These are phyloP conservation scores for Tragopan temminckii DNA, from an alignment of 2,797 vertebrate genomes.

Conservation along the genomic window DNA sequence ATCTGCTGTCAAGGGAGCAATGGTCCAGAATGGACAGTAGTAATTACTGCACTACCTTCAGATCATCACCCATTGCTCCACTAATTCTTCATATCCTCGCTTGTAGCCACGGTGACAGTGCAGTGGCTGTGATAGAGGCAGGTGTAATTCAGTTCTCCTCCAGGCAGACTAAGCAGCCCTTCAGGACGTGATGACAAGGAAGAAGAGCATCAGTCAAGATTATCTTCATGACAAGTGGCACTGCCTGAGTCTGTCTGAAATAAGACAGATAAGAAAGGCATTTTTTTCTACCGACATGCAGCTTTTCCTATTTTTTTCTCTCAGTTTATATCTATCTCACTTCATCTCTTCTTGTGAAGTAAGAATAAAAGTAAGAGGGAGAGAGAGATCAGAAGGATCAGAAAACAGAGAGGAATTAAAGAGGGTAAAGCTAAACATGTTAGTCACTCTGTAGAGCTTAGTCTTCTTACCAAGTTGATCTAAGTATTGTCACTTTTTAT, in stretches of 20 bases:
- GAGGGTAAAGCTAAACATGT: neutral
- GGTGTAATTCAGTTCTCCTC: neutral
- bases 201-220: neutral
- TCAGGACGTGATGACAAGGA: neutral
- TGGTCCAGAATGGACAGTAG: neutral
- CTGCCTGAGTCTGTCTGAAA: neutral
- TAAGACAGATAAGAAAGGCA: neutral
- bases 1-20: neutral
- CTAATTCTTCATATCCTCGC: neutral
- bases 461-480: neutral
- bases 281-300: fast-evolving
- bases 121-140: fast-evolving
- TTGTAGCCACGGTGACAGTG: no score
- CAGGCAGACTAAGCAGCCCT: neutral
- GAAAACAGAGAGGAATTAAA: neutral
- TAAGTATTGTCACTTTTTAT: neutral
- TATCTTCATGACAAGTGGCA: neutral
- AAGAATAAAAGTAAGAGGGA: neutral
- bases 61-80: fast-evolving
- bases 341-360: neutral
- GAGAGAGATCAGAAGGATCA: neutral
- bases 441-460: neutral
- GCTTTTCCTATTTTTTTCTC: neutral
- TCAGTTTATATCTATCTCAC: neutral
- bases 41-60: neutral